Percentiles rank a stretch among this genome's conserved stretches.
phyloP scores from a whole-genome alignment of 2,113 vertebrate genomes.

The Grantiella picta region DNA sequence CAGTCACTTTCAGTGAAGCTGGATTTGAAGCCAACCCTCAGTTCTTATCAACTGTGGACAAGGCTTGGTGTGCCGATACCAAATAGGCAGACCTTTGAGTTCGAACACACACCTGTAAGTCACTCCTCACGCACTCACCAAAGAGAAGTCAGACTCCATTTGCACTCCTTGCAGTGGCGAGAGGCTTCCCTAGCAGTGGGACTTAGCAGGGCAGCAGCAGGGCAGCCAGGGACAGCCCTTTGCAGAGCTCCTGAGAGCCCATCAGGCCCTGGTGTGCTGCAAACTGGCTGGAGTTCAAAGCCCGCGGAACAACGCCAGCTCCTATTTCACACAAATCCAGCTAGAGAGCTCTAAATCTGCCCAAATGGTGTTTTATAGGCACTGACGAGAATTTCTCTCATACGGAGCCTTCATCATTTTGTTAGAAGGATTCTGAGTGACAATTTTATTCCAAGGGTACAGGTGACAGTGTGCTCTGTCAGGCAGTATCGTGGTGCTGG shows the following conservation, averaged over 20 bases:
- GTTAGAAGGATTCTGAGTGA: neutral
- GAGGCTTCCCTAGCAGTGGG: neutral
- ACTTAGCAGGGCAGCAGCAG: neutral
- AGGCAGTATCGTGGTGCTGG: neutral
- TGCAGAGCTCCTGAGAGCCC: neutral
- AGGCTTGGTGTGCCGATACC: neutral
- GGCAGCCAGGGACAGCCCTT: neutral
- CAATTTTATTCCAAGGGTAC: neutral
- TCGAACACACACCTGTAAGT: accelerated
- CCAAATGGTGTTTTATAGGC: neutral
- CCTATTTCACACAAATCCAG: neutral
- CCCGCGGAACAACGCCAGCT: accelerated
- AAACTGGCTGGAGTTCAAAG: neutral
- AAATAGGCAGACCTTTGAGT: neutral
- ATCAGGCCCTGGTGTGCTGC: neutral
- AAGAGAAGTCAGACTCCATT: neutral
- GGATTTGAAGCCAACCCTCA: neutral
- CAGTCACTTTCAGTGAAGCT: neutral
- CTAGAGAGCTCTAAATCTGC: neutral
- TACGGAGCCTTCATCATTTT: neutral
- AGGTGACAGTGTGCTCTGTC: neutral
- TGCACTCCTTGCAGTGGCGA: accelerated
- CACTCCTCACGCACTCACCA: neutral
- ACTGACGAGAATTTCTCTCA: neutral
- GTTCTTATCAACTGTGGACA: neutral